Percentiles rank a stretch among this genome's conserved stretches.
Conservation (phyloP, 2,113 vertebrate genomes). For the Sturnira hondurensis region DNA sequence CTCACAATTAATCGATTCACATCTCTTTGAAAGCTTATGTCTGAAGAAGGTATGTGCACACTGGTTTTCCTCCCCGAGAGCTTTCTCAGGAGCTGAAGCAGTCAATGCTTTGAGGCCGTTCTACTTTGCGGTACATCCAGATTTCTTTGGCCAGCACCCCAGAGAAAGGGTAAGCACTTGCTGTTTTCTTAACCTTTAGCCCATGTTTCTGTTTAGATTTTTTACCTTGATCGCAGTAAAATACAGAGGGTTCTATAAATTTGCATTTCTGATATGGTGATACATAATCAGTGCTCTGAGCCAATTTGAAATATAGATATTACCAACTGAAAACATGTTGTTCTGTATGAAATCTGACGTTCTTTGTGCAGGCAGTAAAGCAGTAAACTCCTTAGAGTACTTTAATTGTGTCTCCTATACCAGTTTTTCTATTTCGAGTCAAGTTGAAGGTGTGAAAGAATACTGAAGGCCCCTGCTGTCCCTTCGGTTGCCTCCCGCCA, state of each 20-base stretch:
- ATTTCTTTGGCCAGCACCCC: constrained; percentile 97
- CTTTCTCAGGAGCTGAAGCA: constrained; percentile 91
- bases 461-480: not conserved
- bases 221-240: not conserved
- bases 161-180: constrained; percentile 90
- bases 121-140: constrained; percentile 98
- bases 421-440: not conserved
- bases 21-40: constrained; percentile 77
- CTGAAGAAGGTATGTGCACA: constrained; percentile 72
- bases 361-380: not conserved
- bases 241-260: not conserved
- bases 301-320: not conserved
- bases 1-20: not conserved
- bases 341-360: not conserved
- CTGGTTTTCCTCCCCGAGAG: constrained; percentile 80
- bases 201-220: not conserved
- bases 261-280: not conserved
- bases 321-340: not conserved
- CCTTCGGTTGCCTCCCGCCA: not conserved
- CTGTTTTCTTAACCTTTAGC: not conserved
- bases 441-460: not conserved
- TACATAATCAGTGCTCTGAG: not conserved
- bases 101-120: constrained; percentile 95
- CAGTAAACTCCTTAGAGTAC: not conserved
- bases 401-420: not conserved